phyloP scores from a whole-genome alignment of 2,888 invertebrate genomes.

The Hypomecis atomaria region DNA sequence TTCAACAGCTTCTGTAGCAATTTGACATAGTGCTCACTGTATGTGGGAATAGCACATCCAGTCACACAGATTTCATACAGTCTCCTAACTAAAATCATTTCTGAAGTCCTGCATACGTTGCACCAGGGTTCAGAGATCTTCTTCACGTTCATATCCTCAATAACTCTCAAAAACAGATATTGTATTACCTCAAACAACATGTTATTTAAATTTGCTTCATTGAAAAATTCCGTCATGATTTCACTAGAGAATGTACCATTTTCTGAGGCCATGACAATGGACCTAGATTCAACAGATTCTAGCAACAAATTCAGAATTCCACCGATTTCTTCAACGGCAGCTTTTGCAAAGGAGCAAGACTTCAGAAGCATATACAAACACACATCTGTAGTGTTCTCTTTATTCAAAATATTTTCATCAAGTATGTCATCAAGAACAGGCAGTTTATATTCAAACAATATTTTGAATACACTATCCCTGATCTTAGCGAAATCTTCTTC shows the following conservation, averaged over 20 bases:
- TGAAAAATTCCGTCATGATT: slow-evolving; percentile 65
- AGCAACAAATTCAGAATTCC: slow-evolving; percentile 72
- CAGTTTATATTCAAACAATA: slow-evolving; percentile 60
- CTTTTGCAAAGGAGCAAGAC: slow-evolving; percentile 69
- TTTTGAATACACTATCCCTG: slow-evolving; percentile 62
- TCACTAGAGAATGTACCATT: slow-evolving; percentile 58
- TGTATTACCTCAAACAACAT: slow-evolving; percentile 85
- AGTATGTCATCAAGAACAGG: slow-evolving; percentile 60
- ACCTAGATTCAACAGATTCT: slow-evolving; percentile 68
- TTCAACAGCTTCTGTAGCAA: slow-evolving; percentile 76
- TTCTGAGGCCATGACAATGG: slow-evolving; percentile 62
- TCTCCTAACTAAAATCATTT: slow-evolving; percentile 68
- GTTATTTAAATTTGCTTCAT: slow-evolving; percentile 67
- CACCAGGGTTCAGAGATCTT: slow-evolving; percentile 71
- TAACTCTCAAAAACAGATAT: slow-evolving; percentile 80
- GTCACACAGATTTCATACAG: slow-evolving; percentile 79
- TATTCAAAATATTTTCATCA: slow-evolving; percentile 61
- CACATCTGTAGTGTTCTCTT: slow-evolving; percentile 62
- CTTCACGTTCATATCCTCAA: slow-evolving; percentile 73
- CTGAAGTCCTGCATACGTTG: slow-evolving; percentile 70
- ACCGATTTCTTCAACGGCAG: slow-evolving; percentile 65
- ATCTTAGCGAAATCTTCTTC: slow-evolving; percentile 57
- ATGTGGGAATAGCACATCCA: slow-evolving; percentile 73
- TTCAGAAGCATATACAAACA: slow-evolving; percentile 75
- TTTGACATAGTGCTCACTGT: slow-evolving; percentile 65